Evolutionary conservation across 2,113 vertebrate species (phyloP), one percentile per base, ranked within the genome.

Genomic region (Centrocercus urophasianus): DNA sequence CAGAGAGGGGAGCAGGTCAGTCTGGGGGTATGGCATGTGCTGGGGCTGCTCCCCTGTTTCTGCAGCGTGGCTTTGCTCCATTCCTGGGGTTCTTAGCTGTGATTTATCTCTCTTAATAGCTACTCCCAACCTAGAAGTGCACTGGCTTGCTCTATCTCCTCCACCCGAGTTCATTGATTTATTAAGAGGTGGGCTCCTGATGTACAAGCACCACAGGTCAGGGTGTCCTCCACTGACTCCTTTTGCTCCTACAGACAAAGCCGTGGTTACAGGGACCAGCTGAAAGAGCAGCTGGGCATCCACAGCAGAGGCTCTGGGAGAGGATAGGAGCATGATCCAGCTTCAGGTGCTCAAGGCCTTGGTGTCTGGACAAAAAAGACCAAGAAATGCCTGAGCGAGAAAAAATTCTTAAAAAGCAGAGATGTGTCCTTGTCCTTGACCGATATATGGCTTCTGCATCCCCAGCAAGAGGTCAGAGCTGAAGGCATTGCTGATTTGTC

Each of bases 21-120:
- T 11, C 8, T 4, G 1, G 16, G 56, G 38, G 17, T 18, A 22
- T 76, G 27, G 60, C 0, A 0, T 28, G 21, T 71, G 32, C 47
- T 60, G 0, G 0, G 45, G 30, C 38, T 48, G 43, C 36, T 69
- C 67, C 8, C 9, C 2, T 0, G 1, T 13, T 8, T 60, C 72
- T 75, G 76, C 61, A 40, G 25, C 19, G 47, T 52, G 61, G 30
- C 83, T 93, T 52, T 83, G 14, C 30, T 40, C 27, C 0, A 0
- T 43, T 60, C 20, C 34, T 66, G 22, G 36, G 25, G 25, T 67
- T 88, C 50, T 25, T 42, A 27, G 17, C 36, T 38, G 65, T 64
- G 50, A 27, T 77, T 56, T 56, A 24, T 57, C 50, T 47, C 86
- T 86, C 57, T 64, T 57, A 43, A 19, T 56, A 81, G 67, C 47